Conservation (phyloP, 1,140 invertebrate species). For the Drosophila pruinosa region DNA sequence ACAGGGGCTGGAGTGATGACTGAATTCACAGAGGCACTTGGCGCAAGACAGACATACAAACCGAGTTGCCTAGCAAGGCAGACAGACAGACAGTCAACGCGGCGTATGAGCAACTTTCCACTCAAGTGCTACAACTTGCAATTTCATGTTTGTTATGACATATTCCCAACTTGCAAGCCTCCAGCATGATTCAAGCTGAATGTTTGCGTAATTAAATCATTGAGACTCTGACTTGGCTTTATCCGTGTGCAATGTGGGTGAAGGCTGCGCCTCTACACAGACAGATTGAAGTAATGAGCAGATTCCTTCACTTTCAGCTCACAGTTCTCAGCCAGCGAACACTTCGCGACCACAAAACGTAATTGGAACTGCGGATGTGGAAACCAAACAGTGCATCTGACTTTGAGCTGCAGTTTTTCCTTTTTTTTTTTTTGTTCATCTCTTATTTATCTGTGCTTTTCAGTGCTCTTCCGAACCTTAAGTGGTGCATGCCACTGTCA, state of each 20-base stretch:
- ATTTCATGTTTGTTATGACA: constrained; percentile 70
- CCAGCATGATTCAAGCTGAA: constrained; percentile 8
- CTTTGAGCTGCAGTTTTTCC: constrained; percentile 47
- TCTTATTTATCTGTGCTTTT: constrained; percentile 1
- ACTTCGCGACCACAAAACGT: constrained; percentile 45
- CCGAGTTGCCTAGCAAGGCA: not conserved
- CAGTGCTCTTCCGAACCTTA: not conserved
- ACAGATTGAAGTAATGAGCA: not conserved
- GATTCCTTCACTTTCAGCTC: constrained; percentile 21
- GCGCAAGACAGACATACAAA: constrained; percentile 1
- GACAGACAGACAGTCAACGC: constrained; percentile 15
- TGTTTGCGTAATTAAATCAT: constrained; percentile 69
- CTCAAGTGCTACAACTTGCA: constrained; percentile 55
- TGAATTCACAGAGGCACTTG: constrained; percentile 23
- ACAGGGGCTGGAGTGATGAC: not conserved
- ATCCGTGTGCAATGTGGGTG: constrained; percentile 30
- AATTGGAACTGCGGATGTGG: constrained; percentile 71
- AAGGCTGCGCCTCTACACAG: constrained; percentile 9
- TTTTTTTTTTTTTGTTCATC: constrained; percentile 4
- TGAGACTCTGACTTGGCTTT: constrained; percentile 39
- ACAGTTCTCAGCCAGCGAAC: constrained; percentile 14
- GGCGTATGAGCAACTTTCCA: constrained; percentile 63
- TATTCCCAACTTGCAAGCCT: constrained; percentile 5
- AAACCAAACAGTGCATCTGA: constrained; percentile 59
- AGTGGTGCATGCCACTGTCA: constrained; percentile 1